Evolutionary conservation across 53 echinoderm and acorn worm species (phyloP).

Genomic region (Echinometra lucunter): DNA sequence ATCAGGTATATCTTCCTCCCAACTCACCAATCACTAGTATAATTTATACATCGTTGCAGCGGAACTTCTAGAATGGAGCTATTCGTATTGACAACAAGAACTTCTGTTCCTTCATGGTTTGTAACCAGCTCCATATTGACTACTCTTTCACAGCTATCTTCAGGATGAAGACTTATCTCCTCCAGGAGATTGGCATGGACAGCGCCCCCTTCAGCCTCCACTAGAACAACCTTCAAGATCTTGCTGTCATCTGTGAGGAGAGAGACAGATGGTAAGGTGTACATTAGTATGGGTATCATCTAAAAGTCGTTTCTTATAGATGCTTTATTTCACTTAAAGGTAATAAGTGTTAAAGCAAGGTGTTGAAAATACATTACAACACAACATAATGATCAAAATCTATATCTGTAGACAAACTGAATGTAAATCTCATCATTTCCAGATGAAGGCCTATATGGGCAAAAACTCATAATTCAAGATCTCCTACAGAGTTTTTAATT

Average conservation of each 20-base stretch:
- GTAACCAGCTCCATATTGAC: slow-evolving; percentile 85
- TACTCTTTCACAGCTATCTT: slow-evolving; percentile 77
- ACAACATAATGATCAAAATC: background rate
- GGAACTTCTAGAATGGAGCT: slow-evolving; percentile 88
- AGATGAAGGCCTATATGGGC: no score
- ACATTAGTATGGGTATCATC: background rate
- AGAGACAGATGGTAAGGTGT: no score
- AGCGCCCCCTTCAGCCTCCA: slow-evolving; percentile 69
- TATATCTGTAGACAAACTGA: no score
- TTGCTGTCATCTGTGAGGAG: slow-evolving; percentile 82
- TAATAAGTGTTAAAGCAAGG: background rate
- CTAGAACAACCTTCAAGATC: slow-evolving; percentile 85
- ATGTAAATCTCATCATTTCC: no score
- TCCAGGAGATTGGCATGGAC: slow-evolving; percentile 86
- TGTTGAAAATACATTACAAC: background rate
- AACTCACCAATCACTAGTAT: slow-evolving; percentile 79
- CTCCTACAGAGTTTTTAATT: no score
- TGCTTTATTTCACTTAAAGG: background rate
- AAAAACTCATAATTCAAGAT: no score
- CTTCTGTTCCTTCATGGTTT: slow-evolving; percentile 58
- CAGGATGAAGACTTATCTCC: slow-evolving; percentile 80
- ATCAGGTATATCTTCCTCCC: background rate
- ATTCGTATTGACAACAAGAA: slow-evolving; percentile 86
- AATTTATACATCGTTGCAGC: slow-evolving; percentile 84
- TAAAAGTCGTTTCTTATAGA: background rate